Conservation (phyloP, 2,797 vertebrate species). For the Urocyon cinereoargenteus region DNA sequence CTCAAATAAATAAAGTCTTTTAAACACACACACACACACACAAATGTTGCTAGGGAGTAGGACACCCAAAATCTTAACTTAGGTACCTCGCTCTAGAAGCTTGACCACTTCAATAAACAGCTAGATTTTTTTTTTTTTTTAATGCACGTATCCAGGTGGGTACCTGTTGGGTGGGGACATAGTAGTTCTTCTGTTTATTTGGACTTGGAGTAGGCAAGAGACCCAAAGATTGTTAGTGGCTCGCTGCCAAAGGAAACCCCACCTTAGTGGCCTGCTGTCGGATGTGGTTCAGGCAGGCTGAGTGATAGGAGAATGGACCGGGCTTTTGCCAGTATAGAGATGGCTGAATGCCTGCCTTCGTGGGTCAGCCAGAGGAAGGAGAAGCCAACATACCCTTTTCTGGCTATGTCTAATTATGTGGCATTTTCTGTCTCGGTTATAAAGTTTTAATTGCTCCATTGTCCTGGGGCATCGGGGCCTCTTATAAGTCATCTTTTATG, state of each 20-base stretch:
- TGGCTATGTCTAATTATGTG: slow-evolving; percentile 60
- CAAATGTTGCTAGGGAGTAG: not conserved
- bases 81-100: not conserved
- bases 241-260: slow-evolving; percentile 67
- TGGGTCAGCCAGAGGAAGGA: slow-evolving; percentile 57
- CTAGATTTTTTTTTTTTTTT: not conserved
- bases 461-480: not conserved
- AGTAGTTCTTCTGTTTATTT: slow-evolving; percentile 13
- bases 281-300: not conserved
- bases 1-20: not conserved
- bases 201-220: not conserved
- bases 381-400: not conserved
- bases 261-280: not conserved
- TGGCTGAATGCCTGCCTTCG: not conserved
- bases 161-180: not conserved
- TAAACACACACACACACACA: no score
- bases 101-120: not conserved
- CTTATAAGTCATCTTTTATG: slow-evolving; percentile 40
- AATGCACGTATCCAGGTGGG: not conserved
- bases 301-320: accelerated
- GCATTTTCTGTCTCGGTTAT: slow-evolving; percentile 43
- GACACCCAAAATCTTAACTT: not conserved
- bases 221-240: slow-evolving; percentile 3
- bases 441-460: slow-evolving; percentile 70
- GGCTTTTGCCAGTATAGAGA: not conserved